Conservation (phyloP, 2,113 vertebrate genomes). For the Colinus virginianus region DNA sequence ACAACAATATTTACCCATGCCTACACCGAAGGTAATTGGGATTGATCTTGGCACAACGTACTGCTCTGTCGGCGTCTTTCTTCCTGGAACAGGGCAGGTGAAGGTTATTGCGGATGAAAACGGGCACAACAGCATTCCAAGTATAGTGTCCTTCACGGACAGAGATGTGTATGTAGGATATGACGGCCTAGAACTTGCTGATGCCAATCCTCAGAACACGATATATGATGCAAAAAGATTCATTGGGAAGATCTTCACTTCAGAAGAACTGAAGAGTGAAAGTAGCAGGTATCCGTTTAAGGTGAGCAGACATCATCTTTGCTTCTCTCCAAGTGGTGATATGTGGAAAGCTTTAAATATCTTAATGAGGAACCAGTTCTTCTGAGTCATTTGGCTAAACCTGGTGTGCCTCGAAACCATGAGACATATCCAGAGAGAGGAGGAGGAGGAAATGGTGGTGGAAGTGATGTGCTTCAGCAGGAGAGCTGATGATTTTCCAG, state of each 20-base stretch:
- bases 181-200: conserved; percentile 88
- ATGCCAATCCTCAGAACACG: conserved; percentile 91
- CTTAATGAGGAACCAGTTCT: background rate
- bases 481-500: background rate
- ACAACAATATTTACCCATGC: conserved; percentile 94
- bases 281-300: conserved; percentile 93
- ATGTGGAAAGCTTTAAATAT: background rate
- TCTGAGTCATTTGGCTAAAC: background rate
- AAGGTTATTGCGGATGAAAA: conserved; percentile 89
- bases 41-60: conserved; percentile 97
- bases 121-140: conserved; percentile 91
- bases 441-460: fast-evolving
- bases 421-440: background rate
- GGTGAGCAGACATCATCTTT: conserved; percentile 74
- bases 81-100: conserved; percentile 89
- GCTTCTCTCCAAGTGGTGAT: background rate
- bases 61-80: conserved; percentile 95
- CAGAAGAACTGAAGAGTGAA: conserved; percentile 83
- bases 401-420: fast-evolving
- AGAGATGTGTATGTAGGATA: conserved; percentile 83
- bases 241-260: conserved; percentile 92
- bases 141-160: conserved; percentile 89
- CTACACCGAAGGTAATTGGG: conserved; percentile 92
- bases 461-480: fast-evolving
- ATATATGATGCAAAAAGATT: conserved; percentile 97